Conservation (phyloP, 2,888 invertebrate species). For the Nephrocerus scutellatus region DNA sequence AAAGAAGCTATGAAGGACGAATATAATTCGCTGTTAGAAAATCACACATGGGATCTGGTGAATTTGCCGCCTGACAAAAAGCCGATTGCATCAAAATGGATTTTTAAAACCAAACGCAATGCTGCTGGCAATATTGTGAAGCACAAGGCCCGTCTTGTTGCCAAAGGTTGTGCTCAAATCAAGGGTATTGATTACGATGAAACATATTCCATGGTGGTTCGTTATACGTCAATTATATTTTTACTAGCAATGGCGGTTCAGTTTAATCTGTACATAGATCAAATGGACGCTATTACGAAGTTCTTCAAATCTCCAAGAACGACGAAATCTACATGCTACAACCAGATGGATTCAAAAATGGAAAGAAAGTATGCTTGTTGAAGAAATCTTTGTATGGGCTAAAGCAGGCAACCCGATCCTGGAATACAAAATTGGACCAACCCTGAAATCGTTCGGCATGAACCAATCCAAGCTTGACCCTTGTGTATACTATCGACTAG, state of each 20-base stretch:
- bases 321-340: slow-evolving; percentile 18
- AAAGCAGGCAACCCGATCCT: slow-evolving; percentile 24
- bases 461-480: too few species aligned
- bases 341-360: slow-evolving; percentile 17
- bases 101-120: too few species aligned
- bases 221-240: slow-evolving; percentile 24
- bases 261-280: slow-evolving; percentile 10
- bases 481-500: too few species aligned
- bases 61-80: too few species aligned
- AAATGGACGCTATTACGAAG: slow-evolving; percentile 20
- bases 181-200: slow-evolving; percentile 30
- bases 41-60: too few species aligned
- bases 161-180: too few species aligned
- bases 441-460: too few species aligned
- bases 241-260: slow-evolving; percentile 22
- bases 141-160: too few species aligned
- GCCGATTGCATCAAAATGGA: too few species aligned
- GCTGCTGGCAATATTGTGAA: too few species aligned
- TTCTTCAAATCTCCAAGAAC: slow-evolving; percentile 21
- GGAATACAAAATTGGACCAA: slow-evolving; percentile 23
- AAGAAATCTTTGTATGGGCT: slow-evolving; percentile 22
- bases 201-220: slow-evolving; percentile 33
- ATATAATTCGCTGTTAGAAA: too few species aligned
- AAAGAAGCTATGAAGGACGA: too few species aligned
- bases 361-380: slow-evolving; percentile 19